Percentiles rank a stretch among this genome's conserved stretches.
These are phyloP conservation scores for Chloropsis hardwickii DNA, from an alignment of 2,113 vertebrate species.

Conservation along the genomic window DNA sequence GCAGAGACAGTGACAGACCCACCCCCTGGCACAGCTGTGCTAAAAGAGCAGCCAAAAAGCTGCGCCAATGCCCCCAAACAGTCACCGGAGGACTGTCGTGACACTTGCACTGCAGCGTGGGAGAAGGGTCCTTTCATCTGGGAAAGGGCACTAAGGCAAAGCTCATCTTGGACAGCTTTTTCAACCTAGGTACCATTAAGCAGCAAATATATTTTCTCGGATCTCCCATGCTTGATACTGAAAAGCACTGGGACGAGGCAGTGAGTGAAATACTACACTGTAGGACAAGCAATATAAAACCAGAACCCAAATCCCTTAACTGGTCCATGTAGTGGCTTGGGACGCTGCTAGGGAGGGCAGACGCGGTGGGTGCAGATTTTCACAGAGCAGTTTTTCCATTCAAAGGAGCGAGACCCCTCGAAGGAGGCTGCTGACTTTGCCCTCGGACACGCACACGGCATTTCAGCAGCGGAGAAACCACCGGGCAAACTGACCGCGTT, in stretches of 20 bases:
- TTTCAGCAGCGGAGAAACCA: neutral
- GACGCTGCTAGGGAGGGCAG: neutral
- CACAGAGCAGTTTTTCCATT: neutral
- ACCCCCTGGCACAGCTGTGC: neutral
- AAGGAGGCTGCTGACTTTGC: neutral
- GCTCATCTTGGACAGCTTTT: neutral
- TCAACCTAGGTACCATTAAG: neutral
- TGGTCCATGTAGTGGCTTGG: accelerated
- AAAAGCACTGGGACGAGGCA: neutral
- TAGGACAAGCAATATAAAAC: neutral
- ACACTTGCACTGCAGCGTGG: neutral
- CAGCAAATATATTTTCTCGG: neutral
- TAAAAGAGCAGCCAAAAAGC: neutral
- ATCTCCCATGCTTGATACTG: neutral
- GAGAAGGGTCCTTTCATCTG: neutral
- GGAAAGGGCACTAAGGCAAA: neutral
- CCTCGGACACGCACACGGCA: neutral
- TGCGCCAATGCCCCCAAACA: neutral
- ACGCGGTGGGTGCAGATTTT: neutral
- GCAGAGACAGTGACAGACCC: neutral
- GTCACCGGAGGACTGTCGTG: accelerated
- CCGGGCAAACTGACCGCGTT: neutral
- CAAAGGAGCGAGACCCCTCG: neutral
- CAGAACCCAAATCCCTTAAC: neutral
- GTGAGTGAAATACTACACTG: neutral